phyloP scores from a whole-genome alignment of 2,113 vertebrate genomes.

The Piaya cayana region DNA sequence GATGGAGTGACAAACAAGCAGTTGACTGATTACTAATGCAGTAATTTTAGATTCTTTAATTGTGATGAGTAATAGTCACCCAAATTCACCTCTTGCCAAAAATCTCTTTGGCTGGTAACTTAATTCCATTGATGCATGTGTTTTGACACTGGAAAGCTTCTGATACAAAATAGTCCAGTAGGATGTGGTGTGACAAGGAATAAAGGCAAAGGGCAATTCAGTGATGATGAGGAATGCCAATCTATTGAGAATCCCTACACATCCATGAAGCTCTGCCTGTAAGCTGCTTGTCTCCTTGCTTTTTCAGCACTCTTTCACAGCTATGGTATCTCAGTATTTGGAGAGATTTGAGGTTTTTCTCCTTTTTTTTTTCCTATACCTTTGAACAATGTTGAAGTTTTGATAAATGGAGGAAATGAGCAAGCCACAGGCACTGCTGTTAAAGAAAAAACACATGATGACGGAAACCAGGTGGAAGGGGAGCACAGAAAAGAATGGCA shows the following conservation, averaged over 20 bases:
- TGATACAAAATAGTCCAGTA: neutral
- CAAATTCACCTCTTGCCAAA: conserved; percentile 47
- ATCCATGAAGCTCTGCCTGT: neutral
- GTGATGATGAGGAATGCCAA: neutral
- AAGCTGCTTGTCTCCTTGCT: neutral
- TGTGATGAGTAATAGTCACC: conserved; percentile 44
- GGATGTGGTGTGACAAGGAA: neutral
- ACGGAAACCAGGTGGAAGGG: neutral
- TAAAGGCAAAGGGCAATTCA: neutral
- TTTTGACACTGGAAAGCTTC: neutral
- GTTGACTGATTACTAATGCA: conserved; percentile 44
- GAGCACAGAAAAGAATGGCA: neutral
- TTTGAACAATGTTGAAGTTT: neutral
- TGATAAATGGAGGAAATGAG: neutral
- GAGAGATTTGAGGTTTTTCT: neutral
- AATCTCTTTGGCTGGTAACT: neutral
- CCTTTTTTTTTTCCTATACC: neutral
- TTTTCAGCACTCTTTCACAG: neutral
- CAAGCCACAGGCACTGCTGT: neutral
- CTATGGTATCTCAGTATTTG: neutral
- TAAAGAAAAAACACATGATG: neutral
- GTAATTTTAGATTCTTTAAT: conserved; percentile 51
- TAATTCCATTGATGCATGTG: neutral
- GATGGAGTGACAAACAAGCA: conserved; percentile 40
- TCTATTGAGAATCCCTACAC: neutral